Base-by-base conservation (phyloP, 2,797 vertebrate genomes). In the Tiaroga cobitis region DNA sequence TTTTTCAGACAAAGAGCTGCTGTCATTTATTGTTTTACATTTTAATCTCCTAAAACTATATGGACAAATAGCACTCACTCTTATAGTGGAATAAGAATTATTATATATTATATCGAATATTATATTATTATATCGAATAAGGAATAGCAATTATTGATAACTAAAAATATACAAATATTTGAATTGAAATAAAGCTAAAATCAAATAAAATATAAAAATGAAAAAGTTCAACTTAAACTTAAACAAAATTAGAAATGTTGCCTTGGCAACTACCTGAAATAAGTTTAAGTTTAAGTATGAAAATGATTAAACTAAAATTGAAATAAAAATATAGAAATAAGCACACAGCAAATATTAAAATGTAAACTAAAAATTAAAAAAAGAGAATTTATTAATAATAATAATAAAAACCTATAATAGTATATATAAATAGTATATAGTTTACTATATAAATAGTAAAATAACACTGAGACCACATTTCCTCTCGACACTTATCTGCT, bases 321-420 rank as follows among this genome's bases (percentile, higher is more conserved):
- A 26, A 43, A 70, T 70, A n/a, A 70, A 59, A 70, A 72, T n/a
- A n/a, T n/a, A 68, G 18, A 68, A 68, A 24, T 29, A 63, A 29
- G 69, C n/a, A 46, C 41, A 68, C 3, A 21, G 1, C 3, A 9
- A 19, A 18, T 46, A 18, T 29, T 46, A 9, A 29, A 7, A 72
- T 41, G 24, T 5, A n/a, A 41, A 7, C 37, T 37, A 0, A n/a
- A 39, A 69, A n/a, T n/a, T n/a, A n/a, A 70, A 39, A 34, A 41
- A 69, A 69, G 8, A 8, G 37, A 4, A 24, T 69, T 11, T 59
- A 59, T 4, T n/a, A 6, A 43, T 41, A 70, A 41, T 24, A 29
- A 29, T 29, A 68, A 54, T 3, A 63, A 65, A 65, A 65, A 16
- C 26, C 6, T 32, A 68, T 67, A 4, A 37, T 19, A 37, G 32